phyloP scores from a whole-genome alignment of 2,797 vertebrate genomes.

The Sternotherus odoratus region DNA sequence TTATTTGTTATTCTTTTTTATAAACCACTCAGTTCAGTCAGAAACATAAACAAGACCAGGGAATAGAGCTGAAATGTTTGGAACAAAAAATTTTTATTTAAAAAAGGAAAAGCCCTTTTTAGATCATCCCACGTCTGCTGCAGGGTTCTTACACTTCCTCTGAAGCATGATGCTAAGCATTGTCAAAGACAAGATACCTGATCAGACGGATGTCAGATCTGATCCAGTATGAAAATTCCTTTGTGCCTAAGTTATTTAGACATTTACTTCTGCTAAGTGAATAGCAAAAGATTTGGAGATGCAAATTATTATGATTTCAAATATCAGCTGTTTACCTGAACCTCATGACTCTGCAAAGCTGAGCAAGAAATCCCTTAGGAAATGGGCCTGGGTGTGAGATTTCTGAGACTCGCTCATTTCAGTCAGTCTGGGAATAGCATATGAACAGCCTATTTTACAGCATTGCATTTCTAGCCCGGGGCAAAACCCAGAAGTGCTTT shows the following conservation, averaged over 20 bases:
- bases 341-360: background rate
- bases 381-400: background rate
- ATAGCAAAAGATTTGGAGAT: background rate
- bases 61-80: background rate
- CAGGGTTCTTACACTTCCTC: background rate
- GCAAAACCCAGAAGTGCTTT: background rate
- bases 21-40: background rate
- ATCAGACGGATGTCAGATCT: background rate
- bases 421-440: background rate
- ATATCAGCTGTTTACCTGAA: background rate
- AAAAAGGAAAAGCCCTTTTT: background rate
- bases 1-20: background rate
- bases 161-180: background rate
- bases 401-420: background rate
- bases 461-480: background rate
- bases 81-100: background rate
- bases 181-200: background rate
- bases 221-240: background rate
- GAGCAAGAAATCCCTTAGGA: background rate
- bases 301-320: background rate
- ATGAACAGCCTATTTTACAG: background rate
- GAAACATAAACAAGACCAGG: background rate
- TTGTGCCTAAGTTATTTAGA: background rate
- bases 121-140: background rate
- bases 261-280: background rate